A percentile compares a stretch with the other conserved stretches of the same genome.
Conservation (phyloP, 37 sponge, comb jelly and placozoan genomes). For the Ephydatia muelleri region DNA sequence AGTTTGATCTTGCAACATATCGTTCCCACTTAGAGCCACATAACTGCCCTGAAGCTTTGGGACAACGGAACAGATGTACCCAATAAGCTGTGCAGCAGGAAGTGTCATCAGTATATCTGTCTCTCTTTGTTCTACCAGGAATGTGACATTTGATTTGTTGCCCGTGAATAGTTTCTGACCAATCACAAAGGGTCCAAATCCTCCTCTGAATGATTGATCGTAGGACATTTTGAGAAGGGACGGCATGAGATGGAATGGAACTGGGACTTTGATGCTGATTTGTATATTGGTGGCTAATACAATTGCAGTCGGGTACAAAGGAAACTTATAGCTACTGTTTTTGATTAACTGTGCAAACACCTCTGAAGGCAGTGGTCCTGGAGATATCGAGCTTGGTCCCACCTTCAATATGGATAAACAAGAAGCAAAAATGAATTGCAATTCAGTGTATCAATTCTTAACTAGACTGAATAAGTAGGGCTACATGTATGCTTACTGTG, state of each 20-base stretch:
- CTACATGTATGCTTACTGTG: too few relatives aligned
- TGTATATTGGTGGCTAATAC: slow-evolving; percentile 16
- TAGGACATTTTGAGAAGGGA: slow-evolving; percentile 11
- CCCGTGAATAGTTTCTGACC: not conserved
- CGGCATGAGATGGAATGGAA: slow-evolving; percentile 6
- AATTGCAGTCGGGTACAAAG: slow-evolving; percentile 13
- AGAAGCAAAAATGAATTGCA: not conserved
- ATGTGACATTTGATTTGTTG: not conserved
- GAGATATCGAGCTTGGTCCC: not conserved
- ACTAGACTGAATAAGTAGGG: too few relatives aligned
- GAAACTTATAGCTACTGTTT: not conserved
- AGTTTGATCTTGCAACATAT: too few relatives aligned
- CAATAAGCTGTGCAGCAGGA: slow-evolving; percentile 26
- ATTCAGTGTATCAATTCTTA: not conserved
- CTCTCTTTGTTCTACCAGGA: not conserved
- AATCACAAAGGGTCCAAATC: slow-evolving; percentile 26
- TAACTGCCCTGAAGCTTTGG: too few relatives aligned
- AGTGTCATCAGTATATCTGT: slow-evolving; percentile 7
- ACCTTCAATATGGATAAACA: too few relatives aligned
- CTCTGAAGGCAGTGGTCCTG: not conserved
- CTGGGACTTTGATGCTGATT: slow-evolving; percentile 2
- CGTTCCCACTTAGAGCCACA: too few relatives aligned
- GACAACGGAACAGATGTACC: slow-evolving; percentile 24
- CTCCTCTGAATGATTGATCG: slow-evolving; percentile 11
- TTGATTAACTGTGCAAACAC: not conserved